A percentile compares a stretch with the other conserved stretches of the same genome.
These are phyloP conservation scores for Crossaster papposus DNA, from an alignment of 53 echinoderm and acorn worm species.

Conservation along the genomic window DNA sequence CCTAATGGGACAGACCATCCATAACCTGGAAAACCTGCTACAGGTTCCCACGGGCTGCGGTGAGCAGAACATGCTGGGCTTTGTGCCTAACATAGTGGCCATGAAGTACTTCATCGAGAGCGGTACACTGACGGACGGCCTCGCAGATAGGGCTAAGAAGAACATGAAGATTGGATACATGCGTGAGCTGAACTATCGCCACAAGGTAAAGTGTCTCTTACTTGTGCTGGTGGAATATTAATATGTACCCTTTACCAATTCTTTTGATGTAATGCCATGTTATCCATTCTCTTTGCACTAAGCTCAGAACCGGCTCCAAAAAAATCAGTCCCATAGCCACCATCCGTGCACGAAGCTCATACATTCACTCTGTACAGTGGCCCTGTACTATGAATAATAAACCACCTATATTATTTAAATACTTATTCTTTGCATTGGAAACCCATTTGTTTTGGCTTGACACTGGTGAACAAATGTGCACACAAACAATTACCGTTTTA, in stretches of 20 bases:
- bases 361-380: too few species aligned
- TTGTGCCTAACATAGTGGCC: conserved; percentile 80
- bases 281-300: too few species aligned
- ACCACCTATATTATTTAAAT: too few species aligned
- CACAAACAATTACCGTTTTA: neutral
- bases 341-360: too few species aligned
- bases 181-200: conserved; percentile 88
- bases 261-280: too few species aligned
- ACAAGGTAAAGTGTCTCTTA: conserved; percentile 10
- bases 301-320: too few species aligned
- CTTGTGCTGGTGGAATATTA: neutral
- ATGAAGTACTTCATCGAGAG: conserved; percentile 74
- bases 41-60: conserved; percentile 81
- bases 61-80: conserved; percentile 92
- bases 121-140: conserved; percentile 67
- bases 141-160: conserved; percentile 42
- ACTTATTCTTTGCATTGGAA: too few species aligned
- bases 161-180: conserved; percentile 94
- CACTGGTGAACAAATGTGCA: neutral
- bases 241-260: neutral
- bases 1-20: conserved; percentile 74
- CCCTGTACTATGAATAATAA: too few species aligned
- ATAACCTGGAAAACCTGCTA: conserved; percentile 70
- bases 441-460: neutral
- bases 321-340: too few species aligned